These are phyloP conservation scores for Balearica regulorum DNA, from an alignment of 2,797 vertebrate genomes.

Conservation along the genomic window DNA sequence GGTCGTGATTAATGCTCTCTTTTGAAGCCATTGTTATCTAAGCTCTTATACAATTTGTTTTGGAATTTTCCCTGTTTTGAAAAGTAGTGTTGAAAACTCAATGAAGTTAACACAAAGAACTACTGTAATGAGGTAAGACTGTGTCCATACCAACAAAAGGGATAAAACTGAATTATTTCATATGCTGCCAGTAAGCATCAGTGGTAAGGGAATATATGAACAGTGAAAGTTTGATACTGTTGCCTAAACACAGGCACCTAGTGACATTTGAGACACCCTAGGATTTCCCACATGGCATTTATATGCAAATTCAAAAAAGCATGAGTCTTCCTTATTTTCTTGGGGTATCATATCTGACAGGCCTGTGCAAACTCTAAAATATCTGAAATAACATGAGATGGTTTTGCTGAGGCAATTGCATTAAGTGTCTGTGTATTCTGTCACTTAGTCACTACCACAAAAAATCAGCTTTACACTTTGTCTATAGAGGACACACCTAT, in stretches of 20 bases:
- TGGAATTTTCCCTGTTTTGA: conserved; percentile 51
- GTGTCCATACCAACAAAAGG: conserved; percentile 5
- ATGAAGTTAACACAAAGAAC: conserved; percentile 41
- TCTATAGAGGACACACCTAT: background rate
- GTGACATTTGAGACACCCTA: background rate
- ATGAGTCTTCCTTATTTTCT: background rate
- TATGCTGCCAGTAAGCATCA: background rate
- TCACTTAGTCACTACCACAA: background rate
- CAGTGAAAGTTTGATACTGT: background rate
- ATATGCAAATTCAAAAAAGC: background rate
- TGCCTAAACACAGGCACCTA: background rate
- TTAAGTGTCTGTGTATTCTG: background rate
- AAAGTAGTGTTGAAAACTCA: conserved; percentile 40
- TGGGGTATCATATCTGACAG: background rate
- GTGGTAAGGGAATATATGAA: background rate
- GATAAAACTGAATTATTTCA: conserved; percentile 11
- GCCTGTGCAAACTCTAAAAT: background rate
- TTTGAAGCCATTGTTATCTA: conserved; percentile 55
- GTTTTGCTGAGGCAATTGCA: background rate
- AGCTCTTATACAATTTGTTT: conserved; percentile 48
- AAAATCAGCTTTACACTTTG: background rate
- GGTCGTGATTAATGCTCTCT: conserved; percentile 38
- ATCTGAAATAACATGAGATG: background rate
- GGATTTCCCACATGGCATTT: background rate
- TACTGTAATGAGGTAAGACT: conserved; percentile 28